Conservation (phyloP, 2,797 vertebrate genomes). For the Chaunax sp. region DNA sequence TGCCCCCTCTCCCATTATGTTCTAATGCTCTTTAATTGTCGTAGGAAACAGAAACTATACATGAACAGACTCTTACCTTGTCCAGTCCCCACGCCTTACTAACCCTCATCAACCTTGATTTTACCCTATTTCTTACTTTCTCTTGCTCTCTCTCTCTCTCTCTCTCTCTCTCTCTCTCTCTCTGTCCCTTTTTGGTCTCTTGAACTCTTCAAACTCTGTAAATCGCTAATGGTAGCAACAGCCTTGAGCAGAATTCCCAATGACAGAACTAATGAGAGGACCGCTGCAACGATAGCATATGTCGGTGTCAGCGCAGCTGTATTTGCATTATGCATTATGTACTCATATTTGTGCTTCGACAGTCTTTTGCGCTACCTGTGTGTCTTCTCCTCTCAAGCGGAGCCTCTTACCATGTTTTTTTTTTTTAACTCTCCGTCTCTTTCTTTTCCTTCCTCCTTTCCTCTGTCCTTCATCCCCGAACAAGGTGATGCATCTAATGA, state of each 20-base stretch:
- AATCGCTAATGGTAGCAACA: slow-evolving; percentile 65
- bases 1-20: neutral
- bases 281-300: slow-evolving; percentile 39
- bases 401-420: slow-evolving; percentile 9
- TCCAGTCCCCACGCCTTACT: neutral
- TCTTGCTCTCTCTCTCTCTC: neutral
- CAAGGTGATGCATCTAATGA: slow-evolving; percentile 60
- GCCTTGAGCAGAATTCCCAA: slow-evolving; percentile 63
- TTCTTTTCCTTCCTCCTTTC: slow-evolving; percentile 7
- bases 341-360: slow-evolving; percentile 36
- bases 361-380: slow-evolving; percentile 24
- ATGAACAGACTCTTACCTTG: slow-evolving; percentile 4
- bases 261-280: slow-evolving; percentile 70
- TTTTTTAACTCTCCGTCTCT: slow-evolving; percentile 12
- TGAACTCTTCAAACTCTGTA: slow-evolving; percentile 40
- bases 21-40: slow-evolving; percentile 9
- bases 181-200: slow-evolving; percentile 15
- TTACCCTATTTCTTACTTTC: neutral
- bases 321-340: slow-evolving; percentile 53
- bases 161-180: neutral
- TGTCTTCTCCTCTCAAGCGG: slow-evolving; percentile 1
- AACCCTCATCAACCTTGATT: too few species aligned
- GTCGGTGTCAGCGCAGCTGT: slow-evolving; percentile 36
- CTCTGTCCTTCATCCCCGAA: slow-evolving; percentile 33
- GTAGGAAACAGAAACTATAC: slow-evolving; percentile 5